These are phyloP conservation scores for Drosophila quinaria DNA, from an alignment of 2,888 invertebrate species.

Conservation along the genomic window DNA sequence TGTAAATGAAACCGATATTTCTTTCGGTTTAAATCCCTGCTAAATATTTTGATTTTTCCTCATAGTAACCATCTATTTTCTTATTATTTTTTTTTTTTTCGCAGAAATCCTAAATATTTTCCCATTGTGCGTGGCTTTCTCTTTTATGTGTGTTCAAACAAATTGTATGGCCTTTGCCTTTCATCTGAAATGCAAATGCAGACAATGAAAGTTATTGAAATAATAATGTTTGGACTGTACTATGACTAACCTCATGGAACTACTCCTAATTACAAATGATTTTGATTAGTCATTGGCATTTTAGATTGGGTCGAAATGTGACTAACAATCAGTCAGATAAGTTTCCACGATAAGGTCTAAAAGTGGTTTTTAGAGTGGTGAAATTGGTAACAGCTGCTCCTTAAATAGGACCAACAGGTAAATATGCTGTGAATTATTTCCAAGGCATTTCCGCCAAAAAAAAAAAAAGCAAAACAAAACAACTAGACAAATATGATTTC, in stretches of 20 bases:
- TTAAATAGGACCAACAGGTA: slow-evolving; percentile 57
- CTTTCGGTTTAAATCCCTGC: too few relatives aligned
- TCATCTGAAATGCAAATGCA: slow-evolving; percentile 26
- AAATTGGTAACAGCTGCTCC: slow-evolving; percentile 40
- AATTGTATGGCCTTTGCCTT: slow-evolving; percentile 18
- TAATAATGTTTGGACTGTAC: slow-evolving; percentile 2
- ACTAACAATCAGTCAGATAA: slow-evolving; percentile 59
- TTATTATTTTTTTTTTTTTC: not conserved
- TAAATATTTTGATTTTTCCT: not conserved
- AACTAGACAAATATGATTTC: slow-evolving; percentile 35
- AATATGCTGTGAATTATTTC: slow-evolving; percentile 26
- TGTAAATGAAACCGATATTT: too few relatives aligned
- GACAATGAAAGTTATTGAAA: slow-evolving; percentile 49
- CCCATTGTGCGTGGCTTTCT: slow-evolving; percentile 55
- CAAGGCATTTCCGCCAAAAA: slow-evolving; percentile 40
- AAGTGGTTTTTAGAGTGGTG: slow-evolving; percentile 11
- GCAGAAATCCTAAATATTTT: not conserved
- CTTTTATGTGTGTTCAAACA: slow-evolving; percentile 52
- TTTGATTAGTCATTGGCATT: slow-evolving; percentile 57
- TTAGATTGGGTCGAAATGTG: slow-evolving; percentile 49
- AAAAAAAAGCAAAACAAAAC: slow-evolving; percentile 3
- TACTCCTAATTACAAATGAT: slow-evolving; percentile 54
- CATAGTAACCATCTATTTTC: too few relatives aligned
- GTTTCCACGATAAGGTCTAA: slow-evolving; percentile 43
- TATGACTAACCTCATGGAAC: slow-evolving; percentile 42